A percentile compares a stretch with the other conserved stretches of the same genome.
Evolutionary conservation across 2,113 vertebrate species (phyloP).

Genomic region (Dissostichus mawsoni): DNA sequence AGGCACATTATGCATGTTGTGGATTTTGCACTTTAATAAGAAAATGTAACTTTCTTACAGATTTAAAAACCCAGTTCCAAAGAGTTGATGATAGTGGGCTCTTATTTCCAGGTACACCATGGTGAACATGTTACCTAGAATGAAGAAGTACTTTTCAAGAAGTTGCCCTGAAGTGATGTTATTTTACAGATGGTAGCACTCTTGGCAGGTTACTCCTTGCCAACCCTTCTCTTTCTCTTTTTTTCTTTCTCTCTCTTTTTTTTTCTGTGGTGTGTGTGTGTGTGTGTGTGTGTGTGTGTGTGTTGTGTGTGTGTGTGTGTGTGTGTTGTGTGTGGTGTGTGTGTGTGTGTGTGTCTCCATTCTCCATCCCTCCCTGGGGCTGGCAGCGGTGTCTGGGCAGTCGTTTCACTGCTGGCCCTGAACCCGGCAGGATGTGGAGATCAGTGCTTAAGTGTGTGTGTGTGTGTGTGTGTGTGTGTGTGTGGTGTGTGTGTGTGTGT

Average conservation of each 20-base stretch:
- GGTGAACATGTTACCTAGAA: slow-evolving; percentile 46
- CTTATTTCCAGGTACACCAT: slow-evolving; percentile 35
- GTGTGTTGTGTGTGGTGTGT: slow-evolving; percentile 15
- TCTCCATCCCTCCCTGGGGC: slow-evolving; percentile 82
- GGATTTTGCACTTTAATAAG: slow-evolving; percentile 4
- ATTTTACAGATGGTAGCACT: slow-evolving; percentile 75
- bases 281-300: slow-evolving; percentile 37
- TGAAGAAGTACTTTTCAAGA: slow-evolving; percentile 50
- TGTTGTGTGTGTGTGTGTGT: slow-evolving; percentile 10
- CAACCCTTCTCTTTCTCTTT: slow-evolving; percentile 42
- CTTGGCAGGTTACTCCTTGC: slow-evolving; percentile 64
- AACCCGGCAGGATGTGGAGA: slow-evolving; percentile 87
- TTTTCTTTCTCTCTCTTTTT: slow-evolving; percentile 45
- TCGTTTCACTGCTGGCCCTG: slow-evolving; percentile 83
- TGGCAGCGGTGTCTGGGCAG: slow-evolving; percentile 86
- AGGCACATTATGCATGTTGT: slow-evolving; percentile 1
- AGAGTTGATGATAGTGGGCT: slow-evolving; percentile 25
- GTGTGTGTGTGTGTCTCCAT: slow-evolving; percentile 55
- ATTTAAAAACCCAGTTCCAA: slow-evolving; percentile 41
- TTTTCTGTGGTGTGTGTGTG: slow-evolving; percentile 37
- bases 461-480: slow-evolving; percentile 44
- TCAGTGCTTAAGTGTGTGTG: slow-evolving; percentile 75
- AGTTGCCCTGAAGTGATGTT: slow-evolving; percentile 61
- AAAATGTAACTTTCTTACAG: slow-evolving; percentile 34
- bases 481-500: slow-evolving; percentile 39